Base-by-base conservation (phyloP, 2,797 vertebrate species). In the Spinus pinus region DNA sequence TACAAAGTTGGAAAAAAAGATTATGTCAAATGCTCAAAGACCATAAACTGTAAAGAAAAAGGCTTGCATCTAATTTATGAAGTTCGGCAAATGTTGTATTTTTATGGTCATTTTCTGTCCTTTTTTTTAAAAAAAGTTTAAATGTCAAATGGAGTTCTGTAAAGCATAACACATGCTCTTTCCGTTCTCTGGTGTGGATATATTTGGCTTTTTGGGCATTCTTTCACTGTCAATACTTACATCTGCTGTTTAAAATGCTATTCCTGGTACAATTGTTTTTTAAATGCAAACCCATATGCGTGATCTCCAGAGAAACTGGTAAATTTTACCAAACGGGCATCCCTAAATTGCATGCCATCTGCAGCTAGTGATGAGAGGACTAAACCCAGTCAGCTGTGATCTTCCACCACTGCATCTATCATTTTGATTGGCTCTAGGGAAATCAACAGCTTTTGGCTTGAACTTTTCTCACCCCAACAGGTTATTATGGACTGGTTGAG, bases 361-460 rank as follows among this genome's bases (percentile, higher is more conserved):
- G 98, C 95, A 98, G 96, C 97, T 97, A 97, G 97, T 96, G 93
- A 96, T 96, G 97, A 97, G 96, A 97, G 96, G 96, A 97, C 97
- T 94, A 96, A 98, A 98, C 98, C 94, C 97, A 98, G 98, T 98
- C 98, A 99, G 98, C 98, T 99, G 98, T 98, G 98, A 98, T 98
- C 98, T 97, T 98, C 96, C 70, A 98, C 98, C 98, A 98, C 94
- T 80, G 93, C 85, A 96, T 98, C 94, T 96, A 97, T 98, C 96
- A 96, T 98, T 97, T 98, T 97, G 96, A 98, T 97, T 96, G 18
- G 83, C 97, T 97, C 97, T 89, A 91, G 98, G 97, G 98, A 98
- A 98, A 98, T 98, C 97, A 98, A 93, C 85, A 47, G 28, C 72
- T 98, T 97, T 97, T 98, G 97, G 97, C 96, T 96, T 97, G 95